Evolutionary conservation across 2,888 invertebrate species (phyloP).

Genomic region (Pilophorus perplexus): DNA sequence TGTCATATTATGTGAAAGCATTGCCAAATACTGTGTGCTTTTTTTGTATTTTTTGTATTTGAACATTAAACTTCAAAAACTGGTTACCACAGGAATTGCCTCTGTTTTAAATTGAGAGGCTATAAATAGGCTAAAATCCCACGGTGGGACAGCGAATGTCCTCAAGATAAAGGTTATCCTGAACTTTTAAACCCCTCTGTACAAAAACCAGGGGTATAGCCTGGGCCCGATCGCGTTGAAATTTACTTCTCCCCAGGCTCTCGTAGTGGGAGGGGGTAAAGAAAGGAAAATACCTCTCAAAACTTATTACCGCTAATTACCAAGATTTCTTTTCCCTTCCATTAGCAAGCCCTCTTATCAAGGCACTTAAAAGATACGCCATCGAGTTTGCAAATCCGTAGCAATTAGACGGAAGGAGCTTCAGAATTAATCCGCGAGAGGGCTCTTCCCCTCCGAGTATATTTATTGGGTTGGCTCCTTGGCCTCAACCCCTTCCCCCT

Average conservation of each 20-base stretch:
- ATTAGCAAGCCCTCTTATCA: constrained; percentile 33
- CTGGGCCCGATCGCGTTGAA: neutral
- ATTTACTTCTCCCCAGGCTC: constrained; percentile 7
- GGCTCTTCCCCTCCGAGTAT: constrained; percentile 15
- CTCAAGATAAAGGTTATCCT: neutral
- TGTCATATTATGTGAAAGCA: no score
- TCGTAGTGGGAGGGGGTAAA: neutral
- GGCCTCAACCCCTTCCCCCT: constrained; percentile 9
- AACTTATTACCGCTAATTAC: constrained; percentile 40
- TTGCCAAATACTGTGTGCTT: neutral
- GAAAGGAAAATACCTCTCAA: constrained; percentile 26
- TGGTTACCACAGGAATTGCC: no score
- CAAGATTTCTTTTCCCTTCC: constrained; percentile 40
- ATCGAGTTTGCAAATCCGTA: constrained; percentile 40
- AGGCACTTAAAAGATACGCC: constrained; percentile 36
- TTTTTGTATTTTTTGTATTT: neutral
- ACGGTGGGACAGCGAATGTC: neutral
- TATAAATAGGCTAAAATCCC: neutral
- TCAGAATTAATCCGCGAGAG: constrained; percentile 26
- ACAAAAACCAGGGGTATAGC: neutral
- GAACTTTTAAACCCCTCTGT: neutral
- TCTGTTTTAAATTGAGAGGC: no score
- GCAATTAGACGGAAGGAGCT: constrained; percentile 37
- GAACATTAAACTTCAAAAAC: no score
- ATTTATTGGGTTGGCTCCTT: constrained; percentile 29